Evolutionary conservation across 2,113 vertebrate species (phyloP).

Genomic region (Cynopterus brachyotis): DNA sequence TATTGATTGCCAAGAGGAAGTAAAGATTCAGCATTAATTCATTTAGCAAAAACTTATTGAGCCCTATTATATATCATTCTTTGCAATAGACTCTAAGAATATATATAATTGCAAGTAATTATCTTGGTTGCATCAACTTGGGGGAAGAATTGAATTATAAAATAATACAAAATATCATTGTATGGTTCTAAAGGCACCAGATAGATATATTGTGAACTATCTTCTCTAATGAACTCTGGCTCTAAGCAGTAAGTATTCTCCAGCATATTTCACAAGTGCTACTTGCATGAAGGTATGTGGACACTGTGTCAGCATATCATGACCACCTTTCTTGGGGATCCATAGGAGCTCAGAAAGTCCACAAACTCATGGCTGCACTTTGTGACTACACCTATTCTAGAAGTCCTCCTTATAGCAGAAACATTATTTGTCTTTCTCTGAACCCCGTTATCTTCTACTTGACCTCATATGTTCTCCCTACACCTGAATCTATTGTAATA

Average conservation of each 20-base stretch:
- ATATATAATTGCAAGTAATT: slow-evolving; percentile 57
- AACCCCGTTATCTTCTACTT: neutral
- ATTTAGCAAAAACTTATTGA: slow-evolving; percentile 61
- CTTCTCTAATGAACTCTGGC: neutral
- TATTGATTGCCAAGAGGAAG: slow-evolving; percentile 71
- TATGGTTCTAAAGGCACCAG: neutral
- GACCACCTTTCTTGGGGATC: fast-evolving
- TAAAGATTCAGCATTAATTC: slow-evolving; percentile 70
- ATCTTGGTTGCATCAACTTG: slow-evolving; percentile 12
- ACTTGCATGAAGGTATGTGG: no score
- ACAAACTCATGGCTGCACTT: neutral
- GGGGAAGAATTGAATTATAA: slow-evolving; percentile 28
- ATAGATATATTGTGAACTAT: neutral
- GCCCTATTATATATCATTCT: slow-evolving; percentile 22
- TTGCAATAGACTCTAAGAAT: slow-evolving; percentile 23
- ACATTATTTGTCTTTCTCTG: neutral
- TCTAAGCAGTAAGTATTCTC: neutral
- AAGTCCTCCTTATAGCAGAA: neutral
- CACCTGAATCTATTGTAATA: neutral
- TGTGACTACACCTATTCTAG: neutral
- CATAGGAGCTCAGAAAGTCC: neutral
- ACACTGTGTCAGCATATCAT: neutral
- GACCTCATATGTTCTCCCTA: neutral
- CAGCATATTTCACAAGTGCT: neutral
- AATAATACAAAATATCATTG: neutral